These are phyloP conservation scores for Phainopepla nitens DNA, from an alignment of 2,113 vertebrate genomes.

Conservation along the genomic window DNA sequence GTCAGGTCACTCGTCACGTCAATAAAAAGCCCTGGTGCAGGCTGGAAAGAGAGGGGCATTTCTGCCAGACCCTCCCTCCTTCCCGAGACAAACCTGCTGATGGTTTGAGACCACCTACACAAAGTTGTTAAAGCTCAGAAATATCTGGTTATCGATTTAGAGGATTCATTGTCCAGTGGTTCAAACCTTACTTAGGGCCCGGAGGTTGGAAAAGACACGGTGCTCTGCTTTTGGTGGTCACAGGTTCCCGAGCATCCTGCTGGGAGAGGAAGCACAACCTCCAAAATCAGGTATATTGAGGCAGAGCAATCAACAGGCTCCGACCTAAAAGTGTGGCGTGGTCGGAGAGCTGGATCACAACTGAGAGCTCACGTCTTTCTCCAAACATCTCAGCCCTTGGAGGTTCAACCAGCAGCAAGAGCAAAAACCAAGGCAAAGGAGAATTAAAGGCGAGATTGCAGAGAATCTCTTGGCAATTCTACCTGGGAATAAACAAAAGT, in stretches of 20 bases:
- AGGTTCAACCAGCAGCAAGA: constrained; percentile 54
- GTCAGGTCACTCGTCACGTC: background rate
- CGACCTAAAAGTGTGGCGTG: background rate
- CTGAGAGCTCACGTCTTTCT: background rate
- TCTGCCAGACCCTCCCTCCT: background rate
- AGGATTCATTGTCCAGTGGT: constrained; percentile 14
- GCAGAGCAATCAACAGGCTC: background rate
- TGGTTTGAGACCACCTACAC: background rate
- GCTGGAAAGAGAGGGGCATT: constrained; percentile 2
- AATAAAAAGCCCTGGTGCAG: constrained; percentile 5
- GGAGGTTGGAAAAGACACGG: background rate
- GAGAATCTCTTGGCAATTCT: constrained; percentile 45
- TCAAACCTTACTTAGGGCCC: constrained; percentile 31
- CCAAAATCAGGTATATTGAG: background rate
- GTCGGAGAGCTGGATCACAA: background rate
- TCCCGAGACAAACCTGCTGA: background rate
- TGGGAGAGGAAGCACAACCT: constrained; percentile 1
- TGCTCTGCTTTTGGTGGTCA: background rate
- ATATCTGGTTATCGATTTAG: background rate
- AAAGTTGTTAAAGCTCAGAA: constrained; percentile 31
- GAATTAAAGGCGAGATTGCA: constrained; percentile 41
- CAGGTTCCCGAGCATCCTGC: background rate
- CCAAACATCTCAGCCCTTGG: constrained; percentile 8
- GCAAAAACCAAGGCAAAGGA: constrained; percentile 57
- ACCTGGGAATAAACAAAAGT: constrained; percentile 47